Conservation (phyloP, 92 coral and sea anemone species). For the Desmophyllum pertusum region DNA sequence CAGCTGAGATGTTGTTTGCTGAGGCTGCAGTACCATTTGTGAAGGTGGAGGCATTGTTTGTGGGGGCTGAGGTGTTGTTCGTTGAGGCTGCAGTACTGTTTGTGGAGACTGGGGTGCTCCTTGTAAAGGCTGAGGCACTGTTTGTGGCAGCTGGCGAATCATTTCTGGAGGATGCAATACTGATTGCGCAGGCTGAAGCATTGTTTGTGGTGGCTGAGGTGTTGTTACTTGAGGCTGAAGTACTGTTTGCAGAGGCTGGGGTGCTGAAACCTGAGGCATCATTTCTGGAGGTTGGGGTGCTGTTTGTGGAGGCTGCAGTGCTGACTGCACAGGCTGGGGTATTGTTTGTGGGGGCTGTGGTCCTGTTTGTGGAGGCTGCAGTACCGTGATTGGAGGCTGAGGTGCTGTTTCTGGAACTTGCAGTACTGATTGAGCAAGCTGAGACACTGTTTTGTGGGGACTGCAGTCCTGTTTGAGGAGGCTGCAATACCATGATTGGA, state of each 20-base stretch:
- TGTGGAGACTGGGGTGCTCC: background rate
- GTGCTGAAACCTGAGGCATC: too few relatives aligned
- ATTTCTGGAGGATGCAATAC: background rate
- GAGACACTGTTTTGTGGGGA: background rate
- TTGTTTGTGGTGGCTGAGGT: background rate
- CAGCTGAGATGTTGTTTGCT: slow-evolving; percentile 2
- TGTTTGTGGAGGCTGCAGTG: background rate
- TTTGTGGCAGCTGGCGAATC: background rate
- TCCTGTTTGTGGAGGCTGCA: background rate
- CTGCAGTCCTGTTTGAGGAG: background rate
- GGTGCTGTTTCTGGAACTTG: background rate
- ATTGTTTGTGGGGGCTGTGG: background rate
- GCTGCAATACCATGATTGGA: background rate
- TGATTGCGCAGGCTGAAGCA: background rate
- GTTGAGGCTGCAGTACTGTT: background rate
- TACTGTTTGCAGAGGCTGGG: background rate
- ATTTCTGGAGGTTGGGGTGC: background rate
- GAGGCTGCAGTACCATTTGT: background rate
- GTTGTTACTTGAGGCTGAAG: background rate
- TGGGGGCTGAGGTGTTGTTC: background rate
- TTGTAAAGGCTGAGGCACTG: background rate
- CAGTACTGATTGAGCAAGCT: background rate
- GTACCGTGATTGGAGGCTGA: background rate
- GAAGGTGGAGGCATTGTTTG: background rate
- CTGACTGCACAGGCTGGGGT: background rate